Evolutionary conservation across 2,113 vertebrate genomes (phyloP).

Genomic region (Tautogolabrus adspersus): DNA sequence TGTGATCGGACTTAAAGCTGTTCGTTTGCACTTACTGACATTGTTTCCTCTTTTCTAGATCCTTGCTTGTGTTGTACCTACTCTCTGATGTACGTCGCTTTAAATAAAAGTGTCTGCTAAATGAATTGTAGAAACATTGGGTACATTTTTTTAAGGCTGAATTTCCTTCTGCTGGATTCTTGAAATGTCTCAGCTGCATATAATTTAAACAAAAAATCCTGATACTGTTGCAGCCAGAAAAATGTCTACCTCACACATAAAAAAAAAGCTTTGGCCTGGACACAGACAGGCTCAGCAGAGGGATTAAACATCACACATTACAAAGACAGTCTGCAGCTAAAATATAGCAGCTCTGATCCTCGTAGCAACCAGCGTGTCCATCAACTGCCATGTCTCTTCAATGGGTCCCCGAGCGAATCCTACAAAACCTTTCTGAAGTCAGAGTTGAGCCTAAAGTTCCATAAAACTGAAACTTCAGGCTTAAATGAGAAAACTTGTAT

Average conservation of each 20-base stretch:
- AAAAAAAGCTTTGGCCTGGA: neutral
- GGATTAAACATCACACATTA: slow-evolving; percentile 40
- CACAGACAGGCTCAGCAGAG: slow-evolving; percentile 5
- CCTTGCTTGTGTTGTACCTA: too few relatives aligned
- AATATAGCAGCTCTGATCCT: slow-evolving; percentile 22
- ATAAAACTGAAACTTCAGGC: neutral
- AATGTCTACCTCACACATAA: neutral
- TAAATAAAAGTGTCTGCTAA: too few relatives aligned
- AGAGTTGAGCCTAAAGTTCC: slow-evolving; percentile 1
- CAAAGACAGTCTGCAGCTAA: neutral
- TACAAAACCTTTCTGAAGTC: neutral
- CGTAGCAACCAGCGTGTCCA: slow-evolving; percentile 5
- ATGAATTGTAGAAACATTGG: too few relatives aligned
- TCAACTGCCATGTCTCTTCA: neutral
- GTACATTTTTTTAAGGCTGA: too few relatives aligned
- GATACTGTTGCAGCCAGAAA: neutral
- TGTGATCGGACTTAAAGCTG: too few relatives aligned
- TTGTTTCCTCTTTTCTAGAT: too few relatives aligned
- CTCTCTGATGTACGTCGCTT: too few relatives aligned
- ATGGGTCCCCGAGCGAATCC: neutral
- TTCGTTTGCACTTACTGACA: too few relatives aligned
- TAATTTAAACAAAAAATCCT: too few relatives aligned
- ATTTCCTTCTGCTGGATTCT: too few relatives aligned
- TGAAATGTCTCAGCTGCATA: too few relatives aligned
- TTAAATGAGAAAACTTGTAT: too few relatives aligned